phyloP scores from a whole-genome alignment of 2,797 vertebrate species.

The Paratrypauchen microcephalus region DNA sequence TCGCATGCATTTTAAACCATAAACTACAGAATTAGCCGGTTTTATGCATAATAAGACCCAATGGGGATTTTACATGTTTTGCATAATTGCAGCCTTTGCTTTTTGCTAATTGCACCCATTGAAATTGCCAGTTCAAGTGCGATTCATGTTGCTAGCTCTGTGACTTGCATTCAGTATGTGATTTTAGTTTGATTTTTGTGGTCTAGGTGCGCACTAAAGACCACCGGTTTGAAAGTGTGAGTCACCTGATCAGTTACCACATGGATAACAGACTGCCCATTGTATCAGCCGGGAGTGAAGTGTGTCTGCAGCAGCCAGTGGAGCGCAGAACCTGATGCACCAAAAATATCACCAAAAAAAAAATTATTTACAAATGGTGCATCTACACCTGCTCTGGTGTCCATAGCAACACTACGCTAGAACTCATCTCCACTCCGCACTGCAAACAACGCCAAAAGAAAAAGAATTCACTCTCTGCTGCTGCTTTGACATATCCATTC shows the following conservation, averaged over 20 bases:
- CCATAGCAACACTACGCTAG: slow-evolving; percentile 48
- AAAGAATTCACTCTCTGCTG: slow-evolving; percentile 48
- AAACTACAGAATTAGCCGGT: neutral
- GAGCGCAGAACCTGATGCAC: slow-evolving; percentile 85
- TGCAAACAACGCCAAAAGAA: slow-evolving; percentile 51
- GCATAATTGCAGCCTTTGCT: neutral
- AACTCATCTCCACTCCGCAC: slow-evolving; percentile 19
- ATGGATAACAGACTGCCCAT: slow-evolving; percentile 99
- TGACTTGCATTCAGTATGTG: too few relatives aligned
- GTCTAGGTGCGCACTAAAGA: slow-evolving; percentile 94
- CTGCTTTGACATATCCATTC: slow-evolving; percentile 55
- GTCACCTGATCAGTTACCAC: slow-evolving; percentile 97
- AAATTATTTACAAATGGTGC: slow-evolving; percentile 22
- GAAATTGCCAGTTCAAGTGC: too few relatives aligned
- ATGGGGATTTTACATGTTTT: neutral
- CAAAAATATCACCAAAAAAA: slow-evolving; percentile 39
- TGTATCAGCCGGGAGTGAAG: slow-evolving; percentile 94
- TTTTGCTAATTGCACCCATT: too few relatives aligned
- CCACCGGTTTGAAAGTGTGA: slow-evolving; percentile 95
- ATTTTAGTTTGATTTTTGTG: neutral
- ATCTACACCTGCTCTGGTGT: slow-evolving; percentile 15
- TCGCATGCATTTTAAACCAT: neutral
- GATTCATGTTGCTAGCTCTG: too few relatives aligned
- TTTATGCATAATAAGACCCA: neutral
- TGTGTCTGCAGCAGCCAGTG: slow-evolving; percentile 95